Base-by-base conservation (phyloP, 2,888 invertebrate species). In the Sicus ferrugineus region DNA sequence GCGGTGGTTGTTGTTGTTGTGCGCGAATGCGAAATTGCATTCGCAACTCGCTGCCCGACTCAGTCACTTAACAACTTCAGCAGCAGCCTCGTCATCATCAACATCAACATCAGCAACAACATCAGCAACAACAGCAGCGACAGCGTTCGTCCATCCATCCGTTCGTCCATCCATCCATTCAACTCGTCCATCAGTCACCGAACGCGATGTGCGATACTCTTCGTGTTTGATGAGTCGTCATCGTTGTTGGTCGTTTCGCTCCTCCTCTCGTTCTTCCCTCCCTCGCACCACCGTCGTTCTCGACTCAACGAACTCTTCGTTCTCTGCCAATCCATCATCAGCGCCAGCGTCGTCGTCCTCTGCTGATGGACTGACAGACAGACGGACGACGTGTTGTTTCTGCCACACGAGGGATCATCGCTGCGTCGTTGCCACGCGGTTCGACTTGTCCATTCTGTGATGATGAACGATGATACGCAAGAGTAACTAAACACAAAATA, bases 151-250 rank as follows among this genome's bases (percentile, higher is more conserved):
- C 64, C 21, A 46, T 54, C 61, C 46, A 65, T 65, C 64, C 59
- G 63, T n/a, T n/a, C 7, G 26, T 23, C 64, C 21, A 46, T 54
- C 61, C 46, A 65, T 65, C 64, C 59, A 66, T n/a, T n/a, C 7
- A 34, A 9, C 34, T 34, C 34, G 14, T 64, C 71, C 69, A 68
- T 69, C 74, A 74, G 73, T 73, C 72, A 70, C 63, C 69, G n/a
- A 72, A 71, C 74, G 70, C 73, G 67, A 70, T 74, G 72, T 72
- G 70, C 68, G 67, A 73, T 72, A 62, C 71, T n/a, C n/a, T 72
- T 56, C 56, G 63, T 67, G 65, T 69, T 70, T 67, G 72, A 72
- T 70, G 70, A 66, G 62, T 64, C 54, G 59, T 23, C n/a, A n/a
- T n/a, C 59, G 50, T 59, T 61, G 61, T 48, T 46, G 68, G 31